A percentile compares a stretch with the other conserved stretches of the same genome.
Evolutionary conservation across 2,888 invertebrate species (phyloP).

Genomic region (Clunio marinus): DNA sequence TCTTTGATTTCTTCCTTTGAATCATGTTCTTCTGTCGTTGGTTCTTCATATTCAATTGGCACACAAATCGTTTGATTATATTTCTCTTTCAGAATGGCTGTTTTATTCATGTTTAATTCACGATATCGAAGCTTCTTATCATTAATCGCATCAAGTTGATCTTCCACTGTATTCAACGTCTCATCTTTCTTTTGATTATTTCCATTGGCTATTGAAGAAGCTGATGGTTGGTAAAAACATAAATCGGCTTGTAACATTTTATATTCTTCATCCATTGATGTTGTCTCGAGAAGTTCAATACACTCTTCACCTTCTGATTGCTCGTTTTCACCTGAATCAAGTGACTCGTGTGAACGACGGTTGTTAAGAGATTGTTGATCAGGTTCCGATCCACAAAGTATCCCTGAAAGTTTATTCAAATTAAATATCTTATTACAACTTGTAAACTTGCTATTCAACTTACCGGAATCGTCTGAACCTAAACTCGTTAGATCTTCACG

Average conservation of each 20-base stretch:
- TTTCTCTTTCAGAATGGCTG: conserved; percentile 40
- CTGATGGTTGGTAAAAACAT: conserved; percentile 48
- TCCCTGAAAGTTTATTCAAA: conserved; percentile 47
- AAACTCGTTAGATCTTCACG: conserved; percentile 55
- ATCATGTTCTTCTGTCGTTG: conserved; percentile 31
- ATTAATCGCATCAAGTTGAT: conserved; percentile 42
- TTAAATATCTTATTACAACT: background rate
- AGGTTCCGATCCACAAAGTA: conserved; percentile 55
- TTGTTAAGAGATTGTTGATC: conserved; percentile 51
- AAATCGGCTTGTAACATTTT: conserved; percentile 49
- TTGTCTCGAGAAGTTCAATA: conserved; percentile 50
- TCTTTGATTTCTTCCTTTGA: conserved; percentile 37
- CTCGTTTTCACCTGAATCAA: conserved; percentile 63
- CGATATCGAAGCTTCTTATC: conserved; percentile 41
- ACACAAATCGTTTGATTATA: conserved; percentile 42
- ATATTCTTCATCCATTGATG: conserved; percentile 52
- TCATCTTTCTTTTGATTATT: conserved; percentile 37
- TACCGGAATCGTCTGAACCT: conserved; percentile 58
- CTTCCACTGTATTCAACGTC: conserved; percentile 42
- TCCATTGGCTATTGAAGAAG: background rate
- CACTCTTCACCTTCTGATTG: conserved; percentile 56
- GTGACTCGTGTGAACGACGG: conserved; percentile 65
- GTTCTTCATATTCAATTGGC: conserved; percentile 43
- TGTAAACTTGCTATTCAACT: conserved; percentile 16
- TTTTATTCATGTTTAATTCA: conserved; percentile 40